phyloP scores from a whole-genome alignment of 2,113 vertebrate genomes.

The Mastomys coucha region DNA sequence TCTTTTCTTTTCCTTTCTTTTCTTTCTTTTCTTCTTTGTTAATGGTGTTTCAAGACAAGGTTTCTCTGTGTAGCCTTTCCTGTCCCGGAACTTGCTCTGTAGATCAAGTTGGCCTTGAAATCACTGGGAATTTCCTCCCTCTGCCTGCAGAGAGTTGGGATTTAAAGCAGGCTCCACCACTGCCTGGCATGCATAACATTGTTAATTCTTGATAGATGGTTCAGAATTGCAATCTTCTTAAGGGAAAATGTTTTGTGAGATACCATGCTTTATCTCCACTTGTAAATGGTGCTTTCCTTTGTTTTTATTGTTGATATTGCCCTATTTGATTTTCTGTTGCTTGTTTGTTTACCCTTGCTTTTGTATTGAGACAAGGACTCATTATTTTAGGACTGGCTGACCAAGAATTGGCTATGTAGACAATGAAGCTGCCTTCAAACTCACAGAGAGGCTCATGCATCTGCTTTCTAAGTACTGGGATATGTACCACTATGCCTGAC shows the following conservation, averaged over 20 bases:
- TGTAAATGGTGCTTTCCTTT: background rate
- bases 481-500: background rate
- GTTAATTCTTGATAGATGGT: background rate
- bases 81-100: background rate
- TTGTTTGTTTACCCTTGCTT: background rate
- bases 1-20: too few species aligned
- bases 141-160: background rate
- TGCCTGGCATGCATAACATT: background rate
- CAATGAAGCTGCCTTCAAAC: background rate
- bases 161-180: background rate
- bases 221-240: background rate
- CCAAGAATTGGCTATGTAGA: background rate
- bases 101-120: background rate
- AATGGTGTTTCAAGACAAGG: background rate
- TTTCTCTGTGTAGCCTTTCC: background rate
- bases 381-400: background rate
- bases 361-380: background rate
- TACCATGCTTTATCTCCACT: background rate
- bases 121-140: background rate
- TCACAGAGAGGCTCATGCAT: background rate
- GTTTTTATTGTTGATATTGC: background rate
- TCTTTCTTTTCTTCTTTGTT: too few species aligned
- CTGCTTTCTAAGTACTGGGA: background rate
- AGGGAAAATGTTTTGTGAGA: background rate
- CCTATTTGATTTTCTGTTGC: background rate